phyloP scores from a whole-genome alignment of 2,888 invertebrate genomes.

The Unio pictorum region DNA sequence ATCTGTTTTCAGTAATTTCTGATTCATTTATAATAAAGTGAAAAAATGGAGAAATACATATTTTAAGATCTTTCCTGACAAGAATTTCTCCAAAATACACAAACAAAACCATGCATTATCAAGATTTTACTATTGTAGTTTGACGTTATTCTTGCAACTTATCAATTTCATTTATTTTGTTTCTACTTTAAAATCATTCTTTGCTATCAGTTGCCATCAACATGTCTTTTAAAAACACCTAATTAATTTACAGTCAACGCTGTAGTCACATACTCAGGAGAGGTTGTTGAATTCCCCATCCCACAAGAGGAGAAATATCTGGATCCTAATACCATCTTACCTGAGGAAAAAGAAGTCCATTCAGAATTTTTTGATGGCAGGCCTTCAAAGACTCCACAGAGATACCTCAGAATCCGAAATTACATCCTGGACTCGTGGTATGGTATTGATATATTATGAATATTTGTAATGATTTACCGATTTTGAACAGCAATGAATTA shows the following conservation, averaged over 20 bases:
- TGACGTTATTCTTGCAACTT: no score
- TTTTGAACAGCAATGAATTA: no score
- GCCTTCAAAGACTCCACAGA: slow-evolving; percentile 74
- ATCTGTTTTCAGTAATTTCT: no score
- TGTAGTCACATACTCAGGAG: slow-evolving; percentile 42
- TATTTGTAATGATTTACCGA: no score
- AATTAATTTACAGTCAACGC: slow-evolving; percentile 48
- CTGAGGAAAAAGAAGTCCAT: slow-evolving; percentile 76
- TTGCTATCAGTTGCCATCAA: not conserved
- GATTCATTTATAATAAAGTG: no score
- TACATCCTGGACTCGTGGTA: slow-evolving; percentile 77
- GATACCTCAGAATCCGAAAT: slow-evolving; percentile 77
- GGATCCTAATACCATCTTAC: slow-evolving; percentile 71
- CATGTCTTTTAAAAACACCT: not conserved
- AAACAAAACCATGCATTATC: no score
- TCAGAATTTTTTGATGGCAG: slow-evolving; percentile 76
- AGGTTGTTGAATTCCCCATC: slow-evolving; percentile 68
- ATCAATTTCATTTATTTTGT: no score
- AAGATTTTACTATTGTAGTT: no score
- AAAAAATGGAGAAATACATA: no score
- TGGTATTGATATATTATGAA: slow-evolving; percentile 6
- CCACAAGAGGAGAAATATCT: slow-evolving; percentile 73
- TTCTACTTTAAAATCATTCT: no score
- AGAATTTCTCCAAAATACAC: no score
- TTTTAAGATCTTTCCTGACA: no score